Evolutionary conservation across 2,888 invertebrate genomes (phyloP).

Genomic region (Drosophila eohydei): DNA sequence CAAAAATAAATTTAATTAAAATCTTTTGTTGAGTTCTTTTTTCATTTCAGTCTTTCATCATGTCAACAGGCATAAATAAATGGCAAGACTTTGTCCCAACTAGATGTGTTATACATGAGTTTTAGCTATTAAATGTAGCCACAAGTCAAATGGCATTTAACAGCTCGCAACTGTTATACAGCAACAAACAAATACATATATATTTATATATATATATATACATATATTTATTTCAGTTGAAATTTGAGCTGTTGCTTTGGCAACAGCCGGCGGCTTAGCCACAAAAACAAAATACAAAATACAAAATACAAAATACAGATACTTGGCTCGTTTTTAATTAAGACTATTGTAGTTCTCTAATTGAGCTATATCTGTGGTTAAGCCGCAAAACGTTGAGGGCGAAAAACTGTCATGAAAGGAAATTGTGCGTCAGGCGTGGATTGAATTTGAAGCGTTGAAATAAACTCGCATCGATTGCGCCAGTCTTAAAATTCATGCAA

Average conservation of each 20-base stretch:
- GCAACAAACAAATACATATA: too few species aligned
- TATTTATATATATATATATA: neutral
- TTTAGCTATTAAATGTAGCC: neutral
- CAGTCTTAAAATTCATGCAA: neutral
- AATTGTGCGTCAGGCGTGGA: constrained; percentile 32
- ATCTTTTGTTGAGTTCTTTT: constrained; percentile 9
- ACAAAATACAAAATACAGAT: constrained; percentile 5
- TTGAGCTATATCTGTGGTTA: constrained; percentile 9
- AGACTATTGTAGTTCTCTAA: constrained; percentile 44
- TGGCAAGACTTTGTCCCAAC: neutral
- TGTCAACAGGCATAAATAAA: neutral
- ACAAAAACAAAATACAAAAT: neutral
- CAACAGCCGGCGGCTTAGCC: constrained; percentile 5
- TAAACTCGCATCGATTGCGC: neutral
- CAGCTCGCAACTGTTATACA: neutral
- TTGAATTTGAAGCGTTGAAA: constrained; percentile 13
- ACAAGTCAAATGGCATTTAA: neutral
- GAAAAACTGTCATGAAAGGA: constrained; percentile 29
- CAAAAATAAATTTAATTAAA: constrained; percentile 43
- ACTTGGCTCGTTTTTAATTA: constrained; percentile 60
- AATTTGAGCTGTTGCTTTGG: neutral
- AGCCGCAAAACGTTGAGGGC: constrained; percentile 14
- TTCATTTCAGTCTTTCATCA: constrained; percentile 1
- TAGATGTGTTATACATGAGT: neutral
- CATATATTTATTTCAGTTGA: neutral